These are phyloP conservation scores for Drosophila parvula DNA, from an alignment of 1,140 invertebrate species.

Conservation along the genomic window DNA sequence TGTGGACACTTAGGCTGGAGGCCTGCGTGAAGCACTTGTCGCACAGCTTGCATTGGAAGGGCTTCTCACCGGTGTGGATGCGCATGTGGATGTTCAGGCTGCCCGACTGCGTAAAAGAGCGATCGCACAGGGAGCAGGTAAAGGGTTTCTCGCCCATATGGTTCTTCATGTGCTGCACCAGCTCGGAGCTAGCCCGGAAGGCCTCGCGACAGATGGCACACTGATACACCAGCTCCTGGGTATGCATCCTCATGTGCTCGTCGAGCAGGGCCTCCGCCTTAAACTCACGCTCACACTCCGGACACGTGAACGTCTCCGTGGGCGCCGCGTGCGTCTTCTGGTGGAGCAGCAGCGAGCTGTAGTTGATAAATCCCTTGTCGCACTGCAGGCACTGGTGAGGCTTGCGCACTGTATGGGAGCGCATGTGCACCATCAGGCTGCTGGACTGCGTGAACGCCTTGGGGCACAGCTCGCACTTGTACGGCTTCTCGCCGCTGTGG, in stretches of 20 bases:
- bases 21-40: slow-evolving; percentile 87
- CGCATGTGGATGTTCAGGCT: slow-evolving; percentile 91
- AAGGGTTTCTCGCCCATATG: slow-evolving; percentile 86
- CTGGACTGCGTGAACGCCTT: slow-evolving; percentile 91
- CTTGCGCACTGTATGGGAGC: slow-evolving; percentile 88
- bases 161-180: slow-evolving; percentile 87
- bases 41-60: slow-evolving; percentile 86
- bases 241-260: slow-evolving; percentile 82
- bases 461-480: slow-evolving; percentile 82
- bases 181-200: slow-evolving; percentile 86
- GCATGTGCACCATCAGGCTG: slow-evolving; percentile 88
- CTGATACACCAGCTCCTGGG: slow-evolving; percentile 83
- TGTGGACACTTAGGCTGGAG: slow-evolving; percentile 87
- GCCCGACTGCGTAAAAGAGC: slow-evolving; percentile 88
- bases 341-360: slow-evolving; percentile 76
- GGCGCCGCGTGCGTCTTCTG: slow-evolving; percentile 74
- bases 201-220: slow-evolving; percentile 87
- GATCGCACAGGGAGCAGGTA: slow-evolving; percentile 88
- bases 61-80: slow-evolving; percentile 87
- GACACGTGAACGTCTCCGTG: slow-evolving; percentile 67
- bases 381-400: slow-evolving; percentile 88
- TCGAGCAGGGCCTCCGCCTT: slow-evolving; percentile 77
- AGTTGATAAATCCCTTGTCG: slow-evolving; percentile 84
- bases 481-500: slow-evolving; percentile 86
- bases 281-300: slow-evolving; percentile 80